Base-by-base conservation (phyloP, 2,113 vertebrate genomes). In the Thinocorus orbignyianus region DNA sequence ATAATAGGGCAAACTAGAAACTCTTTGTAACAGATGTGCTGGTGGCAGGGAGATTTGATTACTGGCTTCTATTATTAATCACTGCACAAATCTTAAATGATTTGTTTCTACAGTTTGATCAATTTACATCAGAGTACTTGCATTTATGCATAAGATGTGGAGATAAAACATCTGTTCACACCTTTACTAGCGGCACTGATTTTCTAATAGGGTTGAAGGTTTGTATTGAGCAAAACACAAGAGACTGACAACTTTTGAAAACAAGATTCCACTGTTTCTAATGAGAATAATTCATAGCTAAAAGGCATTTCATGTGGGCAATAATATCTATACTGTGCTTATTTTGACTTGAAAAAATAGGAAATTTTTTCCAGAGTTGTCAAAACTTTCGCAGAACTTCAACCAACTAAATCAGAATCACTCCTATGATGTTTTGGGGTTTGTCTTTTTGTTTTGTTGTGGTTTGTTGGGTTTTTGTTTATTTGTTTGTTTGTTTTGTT, bases 31-130 rank as follows among this genome's bases (percentile, higher is more conserved):
- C 98, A 98, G 98, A 98, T 98, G 98, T 97, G 98, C 86, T 97
- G 91, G 97, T 98, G 97, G 97, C 96, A 96, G 96, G 96, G 89
- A 98, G 94, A 98, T 98, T 98, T 98, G 98, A 98, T 98, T 98
- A 98, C 97, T 98, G 95, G 95, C 97, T 97, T 97, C 96, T 97
- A 95, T 98, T 98, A 98, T 98, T 98, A 98, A 98, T 98, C 98
- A 98, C 97, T 97, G 94, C 96, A 97, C 97, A 98, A 98, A 98
- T 98, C 97, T 98, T 98, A 98, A 98, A 98, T 98, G 97, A 98
- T 98, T 98, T 98, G 97, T 98, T 98, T 98, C 97, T 97, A 97
- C 96, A 95, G 93, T 97, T 97, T 98, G 97, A 98, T 98, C 97
- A 98, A 97, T 98, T 98, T 98, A 96, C 93, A 95, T 97, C 96